Evolutionary conservation across 2,113 vertebrate genomes (phyloP).

Genomic region (Trogon surrucura): DNA sequence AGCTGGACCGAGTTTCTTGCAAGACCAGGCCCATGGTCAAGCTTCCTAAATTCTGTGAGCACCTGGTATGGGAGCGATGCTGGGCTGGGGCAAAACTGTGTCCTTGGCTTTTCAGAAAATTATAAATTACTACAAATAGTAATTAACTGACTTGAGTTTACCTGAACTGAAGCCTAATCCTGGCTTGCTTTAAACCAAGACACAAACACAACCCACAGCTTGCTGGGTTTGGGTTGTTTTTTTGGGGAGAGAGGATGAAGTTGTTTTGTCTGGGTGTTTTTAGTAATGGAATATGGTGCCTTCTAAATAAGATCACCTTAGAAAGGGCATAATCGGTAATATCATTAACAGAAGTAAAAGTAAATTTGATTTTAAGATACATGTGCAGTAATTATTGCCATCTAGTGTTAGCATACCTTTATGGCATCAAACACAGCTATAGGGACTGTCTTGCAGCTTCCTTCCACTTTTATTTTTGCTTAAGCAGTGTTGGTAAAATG

Average conservation of each 20-base stretch:
- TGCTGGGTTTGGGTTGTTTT: neutral
- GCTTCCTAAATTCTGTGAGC: neutral
- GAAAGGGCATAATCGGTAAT: neutral
- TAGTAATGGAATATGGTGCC: neutral
- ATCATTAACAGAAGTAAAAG: neutral
- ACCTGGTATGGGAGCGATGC: no score
- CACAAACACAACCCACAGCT: neutral
- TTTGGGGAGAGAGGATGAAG: no score
- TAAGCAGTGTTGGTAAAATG: neutral
- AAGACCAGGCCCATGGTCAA: no score
- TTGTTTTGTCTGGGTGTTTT: neutral
- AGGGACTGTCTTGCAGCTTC: neutral
- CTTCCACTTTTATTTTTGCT: neutral
- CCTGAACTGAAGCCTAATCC: neutral
- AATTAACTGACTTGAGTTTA: neutral
- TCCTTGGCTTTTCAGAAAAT: no score
- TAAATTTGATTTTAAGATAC: neutral
- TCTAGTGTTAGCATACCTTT: slow-evolving; percentile 49
- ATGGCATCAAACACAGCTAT: neutral
- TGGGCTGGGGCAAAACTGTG: no score
- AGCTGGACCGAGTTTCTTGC: neutral
- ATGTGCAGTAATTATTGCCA: slow-evolving; percentile 32
- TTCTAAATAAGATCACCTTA: neutral
- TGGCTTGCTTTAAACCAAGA: neutral
- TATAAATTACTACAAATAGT: neutral